These are phyloP conservation scores for Aptenodytes forsteri DNA, from an alignment of 2,113 vertebrate species.

Conservation along the genomic window DNA sequence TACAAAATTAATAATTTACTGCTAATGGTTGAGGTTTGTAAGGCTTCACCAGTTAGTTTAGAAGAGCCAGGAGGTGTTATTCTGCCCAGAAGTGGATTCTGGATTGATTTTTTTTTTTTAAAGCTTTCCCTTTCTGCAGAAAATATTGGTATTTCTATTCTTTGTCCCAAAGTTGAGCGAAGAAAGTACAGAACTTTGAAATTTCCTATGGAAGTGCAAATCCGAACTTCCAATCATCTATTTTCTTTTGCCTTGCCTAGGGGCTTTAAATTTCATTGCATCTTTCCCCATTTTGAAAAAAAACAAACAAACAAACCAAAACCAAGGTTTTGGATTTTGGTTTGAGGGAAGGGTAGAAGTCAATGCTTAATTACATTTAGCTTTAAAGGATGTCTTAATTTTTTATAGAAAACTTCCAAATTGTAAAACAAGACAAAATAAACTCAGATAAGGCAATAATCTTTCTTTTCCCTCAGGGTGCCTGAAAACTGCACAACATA, in stretches of 20 bases:
- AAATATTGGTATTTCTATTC: neutral
- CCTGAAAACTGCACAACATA: neutral
- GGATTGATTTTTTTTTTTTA: neutral
- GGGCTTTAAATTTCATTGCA: neutral
- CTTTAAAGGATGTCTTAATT: neutral
- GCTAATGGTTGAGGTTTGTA: neutral
- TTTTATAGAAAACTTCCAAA: neutral
- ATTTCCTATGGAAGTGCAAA: neutral
- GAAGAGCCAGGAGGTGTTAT: neutral
- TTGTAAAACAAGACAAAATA: neutral
- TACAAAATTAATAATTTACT: neutral
- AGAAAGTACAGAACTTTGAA: neutral
- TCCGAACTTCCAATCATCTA: neutral
- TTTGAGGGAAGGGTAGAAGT: neutral
- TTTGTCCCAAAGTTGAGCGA: neutral
- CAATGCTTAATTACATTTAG: neutral
- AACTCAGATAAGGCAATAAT: neutral
- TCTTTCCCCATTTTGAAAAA: neutral
- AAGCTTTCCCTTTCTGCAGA: neutral
- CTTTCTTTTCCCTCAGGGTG: neutral
- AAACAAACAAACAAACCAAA: neutral
- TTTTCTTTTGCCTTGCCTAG: neutral
- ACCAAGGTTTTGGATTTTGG: neutral
- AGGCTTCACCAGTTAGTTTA: neutral
- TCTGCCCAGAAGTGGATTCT: neutral